Conservation (phyloP, 2,113 vertebrate genomes). For the Xiphorhynchus elegans region DNA sequence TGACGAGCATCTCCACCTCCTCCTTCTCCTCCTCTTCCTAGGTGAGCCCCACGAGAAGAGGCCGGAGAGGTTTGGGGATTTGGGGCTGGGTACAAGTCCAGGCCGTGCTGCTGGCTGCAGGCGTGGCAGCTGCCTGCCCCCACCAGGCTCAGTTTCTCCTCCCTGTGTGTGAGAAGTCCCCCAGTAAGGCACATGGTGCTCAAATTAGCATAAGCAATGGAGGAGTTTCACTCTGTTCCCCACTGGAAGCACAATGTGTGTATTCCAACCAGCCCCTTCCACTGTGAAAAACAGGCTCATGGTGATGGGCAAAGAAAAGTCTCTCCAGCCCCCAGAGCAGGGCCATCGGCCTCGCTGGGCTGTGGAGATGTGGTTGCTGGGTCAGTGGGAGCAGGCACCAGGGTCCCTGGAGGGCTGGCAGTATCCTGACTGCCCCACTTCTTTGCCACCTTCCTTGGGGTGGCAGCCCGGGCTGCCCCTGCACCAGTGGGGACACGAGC, state of each 20-base stretch:
- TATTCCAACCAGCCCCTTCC: background rate
- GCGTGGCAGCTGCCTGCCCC: background rate
- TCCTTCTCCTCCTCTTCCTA: background rate
- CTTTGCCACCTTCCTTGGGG: background rate
- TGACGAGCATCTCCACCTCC: background rate
- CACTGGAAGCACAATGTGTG: rapidly evolving
- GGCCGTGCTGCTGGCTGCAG: background rate
- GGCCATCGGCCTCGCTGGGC: rapidly evolving
- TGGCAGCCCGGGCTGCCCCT: background rate
- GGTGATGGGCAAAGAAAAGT: background rate
- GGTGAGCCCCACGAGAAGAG: background rate
- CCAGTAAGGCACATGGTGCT: background rate
- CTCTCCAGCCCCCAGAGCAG: background rate
- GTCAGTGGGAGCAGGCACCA: background rate
- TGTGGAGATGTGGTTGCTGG: too few relatives aligned
- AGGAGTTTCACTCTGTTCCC: rapidly evolving
- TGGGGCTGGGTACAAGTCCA: background rate
- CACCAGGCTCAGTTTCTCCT: background rate
- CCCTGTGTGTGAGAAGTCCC: background rate
- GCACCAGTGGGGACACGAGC: rapidly evolving
- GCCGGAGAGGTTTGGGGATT: background rate
- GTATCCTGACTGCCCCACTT: background rate
- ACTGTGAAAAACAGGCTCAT: rapidly evolving
- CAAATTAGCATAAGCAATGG: background rate
- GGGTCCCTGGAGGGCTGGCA: too few relatives aligned